Evolutionary conservation across 35 echinoderm and acorn worm species (phyloP).

Genomic region (Holothuria glaberrima): DNA sequence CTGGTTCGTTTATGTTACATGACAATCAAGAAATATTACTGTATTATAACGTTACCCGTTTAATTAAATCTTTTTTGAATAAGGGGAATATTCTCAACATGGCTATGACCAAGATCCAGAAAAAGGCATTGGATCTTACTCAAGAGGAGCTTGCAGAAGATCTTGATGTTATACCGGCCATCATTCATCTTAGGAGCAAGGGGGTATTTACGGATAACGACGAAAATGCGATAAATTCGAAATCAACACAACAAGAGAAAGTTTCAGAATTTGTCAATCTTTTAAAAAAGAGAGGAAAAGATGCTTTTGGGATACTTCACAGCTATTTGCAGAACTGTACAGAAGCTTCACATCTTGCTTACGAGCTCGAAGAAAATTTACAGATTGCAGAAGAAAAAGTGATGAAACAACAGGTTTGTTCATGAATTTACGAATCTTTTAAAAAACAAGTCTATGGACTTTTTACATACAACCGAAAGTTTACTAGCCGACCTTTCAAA

Average conservation of each 20-base stretch:
- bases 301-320: background rate
- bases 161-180: constrained; percentile 9
- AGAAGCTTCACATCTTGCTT: constrained; percentile 7
- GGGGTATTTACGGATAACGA: background rate
- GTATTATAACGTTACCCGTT: too few relatives aligned
- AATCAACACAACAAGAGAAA: background rate
- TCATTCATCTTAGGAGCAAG: constrained; percentile 17
- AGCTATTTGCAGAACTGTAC: background rate
- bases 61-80: too few relatives aligned
- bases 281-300: background rate
- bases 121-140: constrained; percentile 2
- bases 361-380: background rate
- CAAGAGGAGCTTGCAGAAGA: background rate
- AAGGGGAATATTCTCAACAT: background rate
- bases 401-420: background rate
- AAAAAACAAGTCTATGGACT: too few relatives aligned
- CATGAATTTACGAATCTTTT: too few relatives aligned
- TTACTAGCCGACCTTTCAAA: too few relatives aligned
- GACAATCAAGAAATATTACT: too few relatives aligned
- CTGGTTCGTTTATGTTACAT: too few relatives aligned
- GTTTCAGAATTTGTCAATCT: background rate
- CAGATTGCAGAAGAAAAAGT: background rate
- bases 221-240: background rate
- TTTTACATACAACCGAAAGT: too few relatives aligned
- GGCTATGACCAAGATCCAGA: constrained; percentile 3